These are phyloP conservation scores for Sthenelais limicola DNA, from an alignment of 2,888 invertebrate genomes.

Conservation along the genomic window DNA sequence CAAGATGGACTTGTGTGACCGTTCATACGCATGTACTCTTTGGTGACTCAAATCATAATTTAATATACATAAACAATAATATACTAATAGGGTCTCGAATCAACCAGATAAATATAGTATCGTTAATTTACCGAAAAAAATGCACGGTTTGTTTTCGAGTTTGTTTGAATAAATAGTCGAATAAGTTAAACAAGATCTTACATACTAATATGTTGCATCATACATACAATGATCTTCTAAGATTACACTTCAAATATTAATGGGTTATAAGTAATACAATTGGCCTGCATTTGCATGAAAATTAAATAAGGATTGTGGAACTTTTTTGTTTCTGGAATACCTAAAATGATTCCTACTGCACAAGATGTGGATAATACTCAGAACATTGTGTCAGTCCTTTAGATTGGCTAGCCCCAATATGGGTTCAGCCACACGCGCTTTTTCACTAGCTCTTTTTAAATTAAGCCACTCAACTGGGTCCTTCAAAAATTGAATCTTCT, in stretches of 20 bases:
- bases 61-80: slow-evolving; percentile 35
- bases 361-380: too few species aligned
- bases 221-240: slow-evolving; percentile 37
- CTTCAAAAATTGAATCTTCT: too few species aligned
- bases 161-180: slow-evolving; percentile 38
- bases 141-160: slow-evolving; percentile 21
- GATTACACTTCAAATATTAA: slow-evolving; percentile 21
- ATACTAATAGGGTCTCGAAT: slow-evolving; percentile 28
- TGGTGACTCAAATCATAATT: slow-evolving; percentile 41
- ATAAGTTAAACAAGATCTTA: slow-evolving; percentile 41
- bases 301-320: too few species aligned
- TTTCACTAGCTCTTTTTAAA: too few species aligned
- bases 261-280: slow-evolving; percentile 1
- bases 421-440: too few species aligned
- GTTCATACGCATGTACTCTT: slow-evolving; percentile 33
- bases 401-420: too few species aligned
- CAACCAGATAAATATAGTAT: slow-evolving; percentile 39
- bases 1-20: slow-evolving; percentile 1
- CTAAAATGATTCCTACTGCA: too few species aligned
- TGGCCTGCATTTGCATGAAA: slow-evolving; percentile 24
- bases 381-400: too few species aligned
- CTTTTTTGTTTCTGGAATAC: too few species aligned
- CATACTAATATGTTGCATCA: slow-evolving; percentile 31
- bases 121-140: slow-evolving; percentile 34
- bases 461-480: too few species aligned